A percentile compares a stretch with the other conserved stretches of the same genome.
Conservation (phyloP, 2,797 vertebrate genomes). For the Enteromius treurensis region DNA sequence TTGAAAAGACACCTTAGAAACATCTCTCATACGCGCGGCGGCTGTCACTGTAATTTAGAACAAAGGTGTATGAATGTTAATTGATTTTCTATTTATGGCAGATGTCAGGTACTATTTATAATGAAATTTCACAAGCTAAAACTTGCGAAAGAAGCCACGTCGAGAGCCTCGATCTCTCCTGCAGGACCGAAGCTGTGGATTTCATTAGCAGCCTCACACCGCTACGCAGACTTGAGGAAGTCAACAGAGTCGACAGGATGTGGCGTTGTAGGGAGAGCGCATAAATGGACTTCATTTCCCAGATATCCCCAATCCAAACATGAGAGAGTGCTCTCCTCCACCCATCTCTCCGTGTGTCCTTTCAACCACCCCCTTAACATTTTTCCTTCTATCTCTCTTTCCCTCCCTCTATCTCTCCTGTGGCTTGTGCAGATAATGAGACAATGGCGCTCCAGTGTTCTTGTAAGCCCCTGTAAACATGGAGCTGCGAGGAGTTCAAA, state of each 20-base stretch:
- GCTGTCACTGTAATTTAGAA: slow-evolving; percentile 52
- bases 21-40: slow-evolving; percentile 39
- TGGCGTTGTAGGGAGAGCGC: slow-evolving; percentile 14
- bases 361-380: slow-evolving; percentile 3
- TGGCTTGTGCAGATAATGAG: slow-evolving; percentile 56
- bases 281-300: slow-evolving; percentile 43
- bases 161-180: slow-evolving; percentile 25
- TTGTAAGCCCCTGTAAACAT: slow-evolving; percentile 61
- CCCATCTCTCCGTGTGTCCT: slow-evolving; percentile 27
- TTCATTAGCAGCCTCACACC: slow-evolving; percentile 41
- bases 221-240: slow-evolving; percentile 5
- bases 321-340: slow-evolving; percentile 13
- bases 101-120: slow-evolving; percentile 58
- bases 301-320: slow-evolving; percentile 19
- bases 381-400: slow-evolving; percentile 21
- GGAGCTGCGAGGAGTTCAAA: slow-evolving; percentile 59
- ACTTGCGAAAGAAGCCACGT: slow-evolving; percentile 33
- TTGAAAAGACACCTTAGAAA: slow-evolving; percentile 49
- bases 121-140: slow-evolving; percentile 50
- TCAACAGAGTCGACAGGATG: slow-evolving; percentile 33
- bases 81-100: slow-evolving; percentile 60
- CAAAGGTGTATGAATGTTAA: slow-evolving; percentile 60
- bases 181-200: slow-evolving; percentile 33
- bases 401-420: slow-evolving; percentile 24
- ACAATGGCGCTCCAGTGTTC: slow-evolving; percentile 61